These are phyloP conservation scores for Sylvilagus bachmani DNA, from an alignment of 2,113 vertebrate species.

Conservation along the genomic window DNA sequence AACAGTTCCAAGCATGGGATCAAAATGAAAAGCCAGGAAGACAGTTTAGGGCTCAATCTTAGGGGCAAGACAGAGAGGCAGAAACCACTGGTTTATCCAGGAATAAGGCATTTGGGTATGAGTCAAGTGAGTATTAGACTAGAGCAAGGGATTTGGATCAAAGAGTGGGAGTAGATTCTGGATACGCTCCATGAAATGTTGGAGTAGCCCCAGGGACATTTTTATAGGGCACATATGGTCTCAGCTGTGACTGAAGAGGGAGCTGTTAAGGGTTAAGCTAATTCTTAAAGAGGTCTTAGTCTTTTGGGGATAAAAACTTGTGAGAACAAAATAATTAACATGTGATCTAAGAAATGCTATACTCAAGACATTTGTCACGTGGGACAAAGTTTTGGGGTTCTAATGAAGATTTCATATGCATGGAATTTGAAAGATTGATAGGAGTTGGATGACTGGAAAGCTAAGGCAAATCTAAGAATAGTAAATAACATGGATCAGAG, in stretches of 20 bases:
- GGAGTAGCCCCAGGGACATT: conserved; percentile 75
- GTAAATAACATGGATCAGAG: not conserved
- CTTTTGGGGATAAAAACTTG: conserved; percentile 55
- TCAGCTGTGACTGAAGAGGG: conserved; percentile 69
- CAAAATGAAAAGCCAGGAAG: not conserved
- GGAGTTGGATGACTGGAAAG: not conserved
- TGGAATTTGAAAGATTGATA: not conserved
- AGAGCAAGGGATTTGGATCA: conserved; percentile 62
- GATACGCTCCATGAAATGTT: conserved; percentile 61
- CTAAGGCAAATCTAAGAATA: not conserved
- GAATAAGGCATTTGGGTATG: conserved; percentile 33
- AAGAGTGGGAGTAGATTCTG: conserved; percentile 62
- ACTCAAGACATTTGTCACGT: not conserved
- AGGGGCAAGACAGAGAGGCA: not conserved
- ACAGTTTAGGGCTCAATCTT: not conserved
- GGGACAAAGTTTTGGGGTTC: not conserved
- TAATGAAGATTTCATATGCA: conserved; percentile 17
- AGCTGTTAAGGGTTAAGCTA: conserved; percentile 61
- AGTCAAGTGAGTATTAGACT: conserved; percentile 28
- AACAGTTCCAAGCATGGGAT: not conserved
- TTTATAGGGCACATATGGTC: conserved; percentile 78
- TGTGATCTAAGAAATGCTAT: not conserved
- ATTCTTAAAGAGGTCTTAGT: conserved; percentile 33
- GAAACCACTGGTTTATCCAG: not conserved
- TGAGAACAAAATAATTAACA: conserved; percentile 25